Base-by-base conservation (phyloP, 2,888 invertebrate species). In the Gasteruption jaculator region DNA sequence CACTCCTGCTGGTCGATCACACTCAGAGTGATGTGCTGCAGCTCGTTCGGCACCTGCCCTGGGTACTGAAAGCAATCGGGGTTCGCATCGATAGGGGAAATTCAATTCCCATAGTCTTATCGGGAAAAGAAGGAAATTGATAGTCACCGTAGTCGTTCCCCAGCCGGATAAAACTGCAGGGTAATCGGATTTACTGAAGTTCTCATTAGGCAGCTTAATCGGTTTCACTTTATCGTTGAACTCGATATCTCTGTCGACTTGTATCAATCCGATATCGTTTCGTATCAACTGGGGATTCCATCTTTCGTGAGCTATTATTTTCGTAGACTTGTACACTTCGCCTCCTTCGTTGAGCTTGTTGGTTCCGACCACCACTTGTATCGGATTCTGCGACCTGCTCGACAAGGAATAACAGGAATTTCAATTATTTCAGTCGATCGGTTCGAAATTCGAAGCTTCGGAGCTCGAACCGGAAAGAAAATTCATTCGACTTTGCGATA, bases 41-140 rank as follows among this genome's bases (percentile, higher is more conserved):
- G 69, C 6, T 74, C 69, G 41, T 75, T 72, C 0, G 81, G 78
- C 1, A 73, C 56, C 3, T 55, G 52, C 14, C 79, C 79, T 10
- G 79, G 78, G 52, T 76, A 79, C 80, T 79, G 61, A 19, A 50
- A n/a, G n/a, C n/a, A n/a, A n/a, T n/a, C n/a, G 8, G 7, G n/a
- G n/a, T 24, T 24, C n/a, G 8, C 24, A 7, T 21, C 32, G n/a
- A 24, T 8, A 5, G 5, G 3, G 7, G 3, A 14, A 16, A 21
- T 2, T 4, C 14, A 14, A 2, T 31, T 16, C 20, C n/a, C 8
- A 30, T 2, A 30, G 10, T 16, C 10, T 30, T 30, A 30, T 30
- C 18, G 24, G 30, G 40, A 6, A 26, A 38, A 38, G 25, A 11
- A 25, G 31, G 25, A 7, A 20, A 27, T 18, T 7, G 5, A 15